A percentile compares a stretch with the other conserved stretches of the same genome.
Evolutionary conservation across 2,888 invertebrate genomes (phyloP).

Genomic region (Coelinius sp.): DNA sequence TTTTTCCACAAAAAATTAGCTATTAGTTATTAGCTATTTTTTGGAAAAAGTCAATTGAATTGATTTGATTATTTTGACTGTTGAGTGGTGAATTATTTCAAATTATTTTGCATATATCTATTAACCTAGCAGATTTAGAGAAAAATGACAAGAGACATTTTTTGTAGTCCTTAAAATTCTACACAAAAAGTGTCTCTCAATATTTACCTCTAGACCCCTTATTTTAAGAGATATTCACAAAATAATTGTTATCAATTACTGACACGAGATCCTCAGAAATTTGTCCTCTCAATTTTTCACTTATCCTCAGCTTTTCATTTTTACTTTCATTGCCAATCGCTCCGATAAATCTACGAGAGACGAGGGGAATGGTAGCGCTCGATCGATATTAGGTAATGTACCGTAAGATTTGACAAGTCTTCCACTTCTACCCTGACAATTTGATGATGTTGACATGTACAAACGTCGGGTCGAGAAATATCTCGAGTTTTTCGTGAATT

Average conservation of each 20-base stretch:
- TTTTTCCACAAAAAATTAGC: constrained; percentile 20
- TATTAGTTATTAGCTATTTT: constrained; percentile 9
- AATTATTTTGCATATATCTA: too few species aligned
- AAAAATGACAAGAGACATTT: too few species aligned
- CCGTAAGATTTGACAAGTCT: not conserved
- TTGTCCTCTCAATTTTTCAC: not conserved
- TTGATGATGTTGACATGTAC: not conserved
- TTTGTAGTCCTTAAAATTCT: too few species aligned
- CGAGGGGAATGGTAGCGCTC: not conserved
- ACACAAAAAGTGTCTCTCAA: too few species aligned
- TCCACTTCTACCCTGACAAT: not conserved
- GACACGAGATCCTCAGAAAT: not conserved
- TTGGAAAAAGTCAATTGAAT: constrained; percentile 16
- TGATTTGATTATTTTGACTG: not conserved
- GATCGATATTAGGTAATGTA: constrained; percentile 3
- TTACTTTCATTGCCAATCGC: not conserved
- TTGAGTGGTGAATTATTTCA: not conserved
- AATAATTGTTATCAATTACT: not conserved
- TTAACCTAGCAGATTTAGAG: too few species aligned
- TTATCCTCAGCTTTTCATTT: not conserved
- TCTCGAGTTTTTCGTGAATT: too few species aligned
- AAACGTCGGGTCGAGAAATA: too few species aligned
- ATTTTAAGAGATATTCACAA: too few species aligned
- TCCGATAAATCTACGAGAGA: not conserved
- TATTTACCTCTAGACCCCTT: too few species aligned